phyloP scores from a whole-genome alignment of 2,797 vertebrate genomes.

The Leontocebus nigricollis region DNA sequence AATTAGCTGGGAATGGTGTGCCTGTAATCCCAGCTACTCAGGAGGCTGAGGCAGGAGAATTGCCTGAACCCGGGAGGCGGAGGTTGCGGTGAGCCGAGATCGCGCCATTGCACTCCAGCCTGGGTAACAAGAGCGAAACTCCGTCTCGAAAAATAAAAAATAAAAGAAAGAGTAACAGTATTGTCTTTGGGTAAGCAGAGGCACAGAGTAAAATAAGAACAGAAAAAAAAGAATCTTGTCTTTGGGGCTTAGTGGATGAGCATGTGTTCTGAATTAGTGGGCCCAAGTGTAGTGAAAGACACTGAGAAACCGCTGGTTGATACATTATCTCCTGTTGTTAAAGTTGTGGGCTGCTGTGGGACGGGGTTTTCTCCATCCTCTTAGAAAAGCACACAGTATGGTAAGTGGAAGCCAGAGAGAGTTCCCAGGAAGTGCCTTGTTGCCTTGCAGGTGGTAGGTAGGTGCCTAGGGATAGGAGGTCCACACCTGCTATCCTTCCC shows the following conservation, averaged over 20 bases:
- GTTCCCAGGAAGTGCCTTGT: background rate
- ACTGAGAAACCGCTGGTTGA: constrained; percentile 70
- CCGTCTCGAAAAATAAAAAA: too few relatives aligned
- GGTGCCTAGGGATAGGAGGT: background rate
- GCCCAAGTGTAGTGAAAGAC: constrained; percentile 70
- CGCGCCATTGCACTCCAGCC: too few relatives aligned
- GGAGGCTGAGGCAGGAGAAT: too few relatives aligned
- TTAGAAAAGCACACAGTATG: background rate
- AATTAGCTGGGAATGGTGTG: too few relatives aligned
- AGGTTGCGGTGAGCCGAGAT: too few relatives aligned
- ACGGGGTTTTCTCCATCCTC: constrained; percentile 21
- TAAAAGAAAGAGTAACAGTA: too few relatives aligned
- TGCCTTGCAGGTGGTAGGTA: background rate
- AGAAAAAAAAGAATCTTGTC: constrained; percentile 65
- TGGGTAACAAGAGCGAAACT: too few relatives aligned
- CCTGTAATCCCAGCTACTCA: too few relatives aligned
- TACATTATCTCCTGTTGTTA: constrained; percentile 74
- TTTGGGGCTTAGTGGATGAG: constrained; percentile 64
- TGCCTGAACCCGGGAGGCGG: too few relatives aligned
- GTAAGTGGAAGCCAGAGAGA: background rate
- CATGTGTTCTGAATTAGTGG: constrained; percentile 81
- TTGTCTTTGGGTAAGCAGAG: too few relatives aligned
- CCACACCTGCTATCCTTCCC: background rate
- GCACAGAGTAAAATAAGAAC: too few relatives aligned
- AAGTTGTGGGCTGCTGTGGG: constrained; percentile 71